These are phyloP conservation scores for Acanthosepion pharaonis DNA, from an alignment of 2,888 invertebrate species.

Conservation along the genomic window DNA sequence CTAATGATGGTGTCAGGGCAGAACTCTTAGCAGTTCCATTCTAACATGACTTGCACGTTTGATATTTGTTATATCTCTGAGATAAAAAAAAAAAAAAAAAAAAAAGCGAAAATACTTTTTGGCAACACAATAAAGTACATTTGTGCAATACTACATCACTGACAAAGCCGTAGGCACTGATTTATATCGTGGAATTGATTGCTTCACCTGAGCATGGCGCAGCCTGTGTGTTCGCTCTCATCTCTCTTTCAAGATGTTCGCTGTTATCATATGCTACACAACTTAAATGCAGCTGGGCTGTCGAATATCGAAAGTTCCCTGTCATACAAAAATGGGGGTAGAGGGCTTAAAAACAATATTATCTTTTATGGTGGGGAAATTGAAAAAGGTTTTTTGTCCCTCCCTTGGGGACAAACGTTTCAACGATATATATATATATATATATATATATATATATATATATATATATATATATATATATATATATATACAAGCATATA, in stretches of 20 bases:
- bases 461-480: not conserved
- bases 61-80: not conserved
- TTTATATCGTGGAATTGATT: slow-evolving; percentile 33
- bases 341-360: slow-evolving; percentile 33
- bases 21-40: not conserved
- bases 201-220: not conserved
- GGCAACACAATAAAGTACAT: slow-evolving; percentile 33
- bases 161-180: not conserved
- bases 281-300: slow-evolving; percentile 12
- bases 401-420: not conserved
- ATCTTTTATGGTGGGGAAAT: slow-evolving; percentile 33
- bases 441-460: not conserved
- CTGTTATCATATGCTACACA: slow-evolving; percentile 15
- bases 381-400: not conserved
- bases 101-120: not conserved
- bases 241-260: not conserved
- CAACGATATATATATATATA: not conserved
- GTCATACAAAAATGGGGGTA: not conserved
- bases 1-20: slow-evolving; percentile 33
- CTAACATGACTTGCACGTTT: slow-evolving; percentile 33
- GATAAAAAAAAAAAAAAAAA: not conserved
- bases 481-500: not conserved
- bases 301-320: slow-evolving; percentile 33
- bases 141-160: slow-evolving; percentile 12
- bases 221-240: not conserved